Base-by-base conservation (phyloP, 2,888 invertebrate species). In the Cosmia trapezina region DNA sequence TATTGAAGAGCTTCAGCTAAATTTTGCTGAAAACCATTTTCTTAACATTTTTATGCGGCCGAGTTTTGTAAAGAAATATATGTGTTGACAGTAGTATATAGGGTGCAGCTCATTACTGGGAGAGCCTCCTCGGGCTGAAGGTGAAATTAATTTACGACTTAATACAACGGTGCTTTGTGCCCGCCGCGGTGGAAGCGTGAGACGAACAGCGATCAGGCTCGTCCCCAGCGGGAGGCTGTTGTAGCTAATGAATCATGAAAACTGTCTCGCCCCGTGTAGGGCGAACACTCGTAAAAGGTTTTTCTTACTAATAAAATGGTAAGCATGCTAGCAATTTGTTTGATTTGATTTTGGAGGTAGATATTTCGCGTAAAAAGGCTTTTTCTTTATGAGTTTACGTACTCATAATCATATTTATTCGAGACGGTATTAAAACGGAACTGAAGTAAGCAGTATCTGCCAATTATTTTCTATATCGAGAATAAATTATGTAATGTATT, bases 131-230 rank as follows among this genome's bases (percentile, higher is more conserved):
- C 47, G 69, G 86, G 87, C 85, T 86, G 86, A 87, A 91, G 90
- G 88, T 85, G 88, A 91, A 93, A 94, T 94, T 93, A 94, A 94
- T 94, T 93, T 93, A 93, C 89, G 91, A 90, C 90, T 91, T 92
- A 92, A 94, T 93, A 92, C 90, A 91, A 90, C 83, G 87, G 84
- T 83, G 70, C 81, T 86, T 84, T 86, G 80, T 85, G 71, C 73
- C 56, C 70, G 49, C 67, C 47, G 59, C 43, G 76, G 64, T 57
- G 61, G 49, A 73, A 76, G 77, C 70, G 57, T 71, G 60, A 66
- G 66, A 67, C 73, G 75, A 45, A 62, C 54, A 28, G 74, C 76
- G 71, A 63, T 49, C 43, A 56, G 22, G 9, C 19, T 9, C 61
- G 19, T 41, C 51, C 65, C 14, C 47, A 59, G 79, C 60, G 54